phyloP scores from a whole-genome alignment of 2,888 invertebrate species.

The Deilephila porcellus region DNA sequence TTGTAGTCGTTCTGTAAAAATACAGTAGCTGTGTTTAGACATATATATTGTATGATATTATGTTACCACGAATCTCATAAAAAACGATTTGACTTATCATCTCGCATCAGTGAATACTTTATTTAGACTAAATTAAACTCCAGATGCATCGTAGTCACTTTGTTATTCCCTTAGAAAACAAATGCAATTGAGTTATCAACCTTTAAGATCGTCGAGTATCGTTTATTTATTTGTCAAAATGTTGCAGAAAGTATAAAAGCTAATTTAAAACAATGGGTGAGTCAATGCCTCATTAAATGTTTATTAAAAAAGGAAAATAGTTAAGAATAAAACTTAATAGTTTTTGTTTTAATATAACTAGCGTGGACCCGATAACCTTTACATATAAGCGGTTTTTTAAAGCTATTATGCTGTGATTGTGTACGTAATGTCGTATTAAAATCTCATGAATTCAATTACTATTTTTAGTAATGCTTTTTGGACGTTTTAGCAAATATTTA shows the following conservation, averaged over 20 bases:
- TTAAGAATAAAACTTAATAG: conserved; percentile 23
- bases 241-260: not conserved
- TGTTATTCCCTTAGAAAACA: too few relatives aligned
- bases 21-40: too few relatives aligned
- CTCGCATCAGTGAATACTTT: too few relatives aligned
- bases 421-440: not conserved
- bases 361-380: not conserved
- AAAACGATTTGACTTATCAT: too few relatives aligned
- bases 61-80: too few relatives aligned
- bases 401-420: not conserved
- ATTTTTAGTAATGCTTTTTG: too few relatives aligned
- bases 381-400: not conserved
- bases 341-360: conserved; percentile 11
- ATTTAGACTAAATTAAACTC: too few relatives aligned
- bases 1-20: too few relatives aligned
- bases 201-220: too few relatives aligned
- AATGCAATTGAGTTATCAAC: too few relatives aligned
- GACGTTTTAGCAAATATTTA: too few relatives aligned
- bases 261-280: conserved; percentile 2
- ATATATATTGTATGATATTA: too few relatives aligned
- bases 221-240: not conserved
- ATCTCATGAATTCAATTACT: not conserved
- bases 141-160: not conserved
- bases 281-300: conserved; percentile 24
- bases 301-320: conserved; percentile 22